These are phyloP conservation scores for Motacilla alba DNA, from an alignment of 2,113 vertebrate genomes.

Conservation along the genomic window DNA sequence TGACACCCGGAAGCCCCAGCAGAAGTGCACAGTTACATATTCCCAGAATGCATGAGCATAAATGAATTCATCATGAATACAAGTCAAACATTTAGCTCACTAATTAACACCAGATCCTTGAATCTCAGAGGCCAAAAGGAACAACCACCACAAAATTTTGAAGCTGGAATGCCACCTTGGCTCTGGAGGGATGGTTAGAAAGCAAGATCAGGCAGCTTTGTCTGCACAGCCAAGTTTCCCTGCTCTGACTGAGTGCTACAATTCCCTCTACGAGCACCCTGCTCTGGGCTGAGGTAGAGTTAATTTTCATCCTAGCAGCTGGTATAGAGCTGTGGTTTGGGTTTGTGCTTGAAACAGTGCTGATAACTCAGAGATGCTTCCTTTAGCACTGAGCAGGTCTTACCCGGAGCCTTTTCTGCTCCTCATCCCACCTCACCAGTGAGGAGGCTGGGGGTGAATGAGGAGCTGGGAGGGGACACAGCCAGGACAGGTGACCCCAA, in stretches of 20 bases:
- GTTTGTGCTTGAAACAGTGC: not conserved
- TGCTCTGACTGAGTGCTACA: not conserved
- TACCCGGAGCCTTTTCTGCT: not conserved
- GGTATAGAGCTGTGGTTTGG: not conserved
- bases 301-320: not conserved
- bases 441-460: not conserved
- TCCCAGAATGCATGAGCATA: slow-evolving; percentile 15
- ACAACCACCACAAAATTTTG: not conserved
- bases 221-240: not conserved
- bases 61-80: slow-evolving; percentile 12
- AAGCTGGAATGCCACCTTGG: not conserved
- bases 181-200: not conserved
- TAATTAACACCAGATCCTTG: slow-evolving; percentile 19
- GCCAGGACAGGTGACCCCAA: not conserved
- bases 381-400: not conserved
- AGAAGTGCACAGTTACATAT: not conserved
- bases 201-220: not conserved
- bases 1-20: not conserved
- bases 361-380: not conserved
- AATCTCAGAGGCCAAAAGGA: slow-evolving; percentile 13
- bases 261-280: not conserved
- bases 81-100: not conserved
- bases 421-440: not conserved
- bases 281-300: not conserved
- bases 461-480: not conserved